These are phyloP conservation scores for Callyntrura sp. DNA, from an alignment of 2,888 invertebrate genomes.

Conservation along the genomic window DNA sequence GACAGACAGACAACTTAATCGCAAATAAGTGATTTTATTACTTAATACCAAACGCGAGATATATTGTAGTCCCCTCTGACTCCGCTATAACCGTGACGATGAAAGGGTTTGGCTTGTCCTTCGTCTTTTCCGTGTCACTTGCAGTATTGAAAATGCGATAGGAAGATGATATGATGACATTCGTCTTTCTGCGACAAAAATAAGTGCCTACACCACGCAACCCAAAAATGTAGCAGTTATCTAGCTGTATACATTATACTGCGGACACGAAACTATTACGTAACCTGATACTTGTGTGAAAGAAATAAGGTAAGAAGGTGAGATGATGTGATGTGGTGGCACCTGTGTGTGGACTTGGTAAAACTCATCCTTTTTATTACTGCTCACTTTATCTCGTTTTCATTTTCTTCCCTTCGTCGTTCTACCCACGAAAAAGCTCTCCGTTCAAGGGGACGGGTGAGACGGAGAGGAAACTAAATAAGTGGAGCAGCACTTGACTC, in stretches of 20 bases:
- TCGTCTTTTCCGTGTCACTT: constrained; percentile 18
- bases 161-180: constrained; percentile 39
- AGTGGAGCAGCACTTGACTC: constrained; percentile 49
- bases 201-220: not conserved
- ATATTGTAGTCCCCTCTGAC: not conserved
- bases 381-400: not conserved
- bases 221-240: not conserved
- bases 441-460: not conserved
- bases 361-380: constrained; percentile 42
- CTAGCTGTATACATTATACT: not conserved
- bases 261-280: not conserved
- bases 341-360: not conserved
- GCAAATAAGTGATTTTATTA: too few species aligned
- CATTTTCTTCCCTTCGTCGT: not conserved
- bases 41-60: not conserved
- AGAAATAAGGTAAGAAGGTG: not conserved
- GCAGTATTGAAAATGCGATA: not conserved
- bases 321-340: constrained; percentile 15
- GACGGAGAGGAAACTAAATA: constrained; percentile 7
- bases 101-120: constrained; percentile 28
- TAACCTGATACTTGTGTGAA: constrained; percentile 27
- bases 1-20: too few species aligned
- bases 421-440: not conserved
- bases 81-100: not conserved
- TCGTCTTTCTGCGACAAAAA: constrained; percentile 39